Evolutionary conservation across 2,888 invertebrate species (phyloP), one percentile per base, ranked within the genome.

Genomic region (Tachina fera): DNA sequence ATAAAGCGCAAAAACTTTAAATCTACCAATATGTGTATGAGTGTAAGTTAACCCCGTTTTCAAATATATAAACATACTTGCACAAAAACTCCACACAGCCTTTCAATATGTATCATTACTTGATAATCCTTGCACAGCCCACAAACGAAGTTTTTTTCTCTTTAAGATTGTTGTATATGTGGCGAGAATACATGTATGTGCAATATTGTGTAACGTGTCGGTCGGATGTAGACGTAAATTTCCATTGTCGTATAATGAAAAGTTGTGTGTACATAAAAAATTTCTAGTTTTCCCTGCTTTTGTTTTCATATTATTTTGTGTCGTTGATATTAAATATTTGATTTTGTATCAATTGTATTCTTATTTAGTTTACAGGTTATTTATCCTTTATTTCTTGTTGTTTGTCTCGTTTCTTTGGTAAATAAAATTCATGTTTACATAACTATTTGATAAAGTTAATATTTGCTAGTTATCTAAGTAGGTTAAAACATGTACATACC

Each of bases 101-200:
- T 9, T 45, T 16, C 51, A 65, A 72, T 58, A 65, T 74, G 58
- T 71, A 58, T 79, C 70, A 76, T 71, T 86, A 78, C 79, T 67
- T 82, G 63, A 82, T 82, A 82, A 79, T 86, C 79, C 82, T 75
- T 76, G 51, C 51, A 67, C 74, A 75, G 71, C 78, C 67, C 47
- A 72, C 84, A 71, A 71, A 47, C 45, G 41, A 67, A 60, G 13
- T 51, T 75, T 63, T 71, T 58, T 9, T 10, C 41, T 22, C 14
- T 71, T 13, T 8, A 56, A 79, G 49, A 14, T 76, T 53, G 71
- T 72, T 45, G n/a, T 79, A 49, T 60, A 56, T 41, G 45, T 68
- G 14, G 13, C 19, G 11, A 11, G 3, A 19, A 19, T 31, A 6
- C 5, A 31, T 31, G 6, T 31, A 31, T 31, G 31, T 31, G 6